A percentile compares a stretch with the other conserved stretches of the same genome.
phyloP scores from a whole-genome alignment of 2,113 vertebrate species.

The Psammodynastes pulverulentus region DNA sequence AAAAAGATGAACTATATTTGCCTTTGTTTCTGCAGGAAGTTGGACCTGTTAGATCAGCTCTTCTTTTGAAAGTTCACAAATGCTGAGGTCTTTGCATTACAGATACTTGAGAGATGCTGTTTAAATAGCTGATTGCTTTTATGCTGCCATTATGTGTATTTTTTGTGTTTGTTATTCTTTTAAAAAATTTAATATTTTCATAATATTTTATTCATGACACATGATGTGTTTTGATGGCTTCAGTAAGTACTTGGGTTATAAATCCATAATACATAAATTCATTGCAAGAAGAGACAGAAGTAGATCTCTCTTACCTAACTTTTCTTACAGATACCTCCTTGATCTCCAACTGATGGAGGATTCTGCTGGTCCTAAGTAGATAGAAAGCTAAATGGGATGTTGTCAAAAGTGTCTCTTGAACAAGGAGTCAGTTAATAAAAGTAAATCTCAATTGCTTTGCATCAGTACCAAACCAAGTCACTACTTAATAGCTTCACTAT shows the following conservation, averaged over 20 bases:
- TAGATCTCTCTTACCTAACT: not conserved
- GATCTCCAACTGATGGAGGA: not conserved
- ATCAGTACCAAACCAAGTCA: not conserved
- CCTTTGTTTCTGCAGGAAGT: not conserved
- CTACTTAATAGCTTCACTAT: not conserved
- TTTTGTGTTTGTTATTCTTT: not conserved
- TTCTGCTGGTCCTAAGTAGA: not conserved
- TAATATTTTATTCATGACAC: not conserved
- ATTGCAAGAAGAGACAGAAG: not conserved
- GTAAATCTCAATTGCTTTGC: not conserved
- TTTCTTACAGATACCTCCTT: not conserved
- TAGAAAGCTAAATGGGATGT: not conserved
- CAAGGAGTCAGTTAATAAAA: not conserved
- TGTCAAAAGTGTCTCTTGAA: not conserved
- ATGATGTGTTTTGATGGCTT: not conserved
- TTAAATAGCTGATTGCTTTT: not conserved
- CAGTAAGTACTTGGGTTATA: not conserved
- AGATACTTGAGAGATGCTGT: not conserved
- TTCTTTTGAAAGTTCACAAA: not conserved
- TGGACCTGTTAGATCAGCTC: not conserved
- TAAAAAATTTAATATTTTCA: not conserved
- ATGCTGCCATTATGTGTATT: not conserved
- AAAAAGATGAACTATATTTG: not conserved
- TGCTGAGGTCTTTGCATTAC: not conserved
- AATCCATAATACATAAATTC: not conserved